These are phyloP conservation scores for Candoia aspera DNA, from an alignment of 2,113 vertebrate species.

Conservation along the genomic window DNA sequence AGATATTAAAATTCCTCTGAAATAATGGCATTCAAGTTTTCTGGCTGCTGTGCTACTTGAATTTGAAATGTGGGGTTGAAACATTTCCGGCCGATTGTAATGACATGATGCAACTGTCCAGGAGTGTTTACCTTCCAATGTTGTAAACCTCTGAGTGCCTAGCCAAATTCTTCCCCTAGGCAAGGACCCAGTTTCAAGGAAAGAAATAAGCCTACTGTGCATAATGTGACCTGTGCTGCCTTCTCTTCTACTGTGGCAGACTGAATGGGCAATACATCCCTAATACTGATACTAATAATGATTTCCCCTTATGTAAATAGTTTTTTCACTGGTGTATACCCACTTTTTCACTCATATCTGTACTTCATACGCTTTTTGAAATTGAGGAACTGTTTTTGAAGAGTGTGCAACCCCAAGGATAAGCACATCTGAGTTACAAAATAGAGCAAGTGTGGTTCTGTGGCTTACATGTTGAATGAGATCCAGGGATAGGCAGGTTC, in stretches of 20 bases:
- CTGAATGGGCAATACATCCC: neutral
- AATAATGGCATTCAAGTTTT: neutral
- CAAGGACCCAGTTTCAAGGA: neutral
- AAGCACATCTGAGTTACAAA: neutral
- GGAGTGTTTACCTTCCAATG: neutral
- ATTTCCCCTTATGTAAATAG: neutral
- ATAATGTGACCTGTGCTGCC: neutral
- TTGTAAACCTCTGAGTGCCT: neutral
- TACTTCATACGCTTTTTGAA: neutral
- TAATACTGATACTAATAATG: neutral
- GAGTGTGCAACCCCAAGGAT: neutral
- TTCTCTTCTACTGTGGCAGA: neutral
- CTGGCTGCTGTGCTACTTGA: neutral
- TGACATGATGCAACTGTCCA: neutral
- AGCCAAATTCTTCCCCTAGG: neutral
- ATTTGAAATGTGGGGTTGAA: neutral
- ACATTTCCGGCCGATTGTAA: neutral
- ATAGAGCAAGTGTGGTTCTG: neutral
- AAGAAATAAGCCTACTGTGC: neutral
- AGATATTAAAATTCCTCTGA: conserved; percentile 13
- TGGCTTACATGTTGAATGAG: neutral
- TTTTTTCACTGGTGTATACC: neutral
- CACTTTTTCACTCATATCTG: neutral
- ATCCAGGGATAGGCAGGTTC: neutral
- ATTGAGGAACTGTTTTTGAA: neutral